Base-by-base conservation (phyloP, 1,140 invertebrate species). In the Ruditapes philippinarum region DNA sequence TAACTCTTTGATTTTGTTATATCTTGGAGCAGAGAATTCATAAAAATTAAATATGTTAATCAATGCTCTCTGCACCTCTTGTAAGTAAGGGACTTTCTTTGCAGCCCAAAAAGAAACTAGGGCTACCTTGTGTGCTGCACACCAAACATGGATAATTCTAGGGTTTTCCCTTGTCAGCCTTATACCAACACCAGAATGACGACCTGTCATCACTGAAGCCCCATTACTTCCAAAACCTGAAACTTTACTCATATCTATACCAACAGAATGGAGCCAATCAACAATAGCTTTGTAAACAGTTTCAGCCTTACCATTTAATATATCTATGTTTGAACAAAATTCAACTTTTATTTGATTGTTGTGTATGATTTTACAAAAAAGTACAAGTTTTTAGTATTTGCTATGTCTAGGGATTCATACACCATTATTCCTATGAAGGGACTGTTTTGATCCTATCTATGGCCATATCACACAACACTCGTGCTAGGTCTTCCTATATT, bases 21-120 rank as follows among this genome's bases (percentile, higher is more conserved):
- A 76, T 2, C 73, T 9, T 14, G 42, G 38, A 17, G 73, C 73
- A 40, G 73, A 76, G 73, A 42, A 76, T 40, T 76, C 36, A 49
- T 45, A 76, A 31, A 45, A 49, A 12, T 76, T 76, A 31, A 14
- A 76, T 7, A 76, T 40, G 2, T 5, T 25, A 42, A 76, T 40
- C 14, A 76, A 11, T 42, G 73, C 45, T 45, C 22, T 7, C 11
- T 42, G 11, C 1, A 76, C 45, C 19, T 3, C 36, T 45, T 76
- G 9, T 38, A 76, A 42, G n/a, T 76, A 76, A 25, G 73, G 38
- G 36, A 76, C n/a, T 5, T 17, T 49, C n/a, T 76, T 76, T 12
- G 42, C 42, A 11, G 73, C 42, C 38, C 42, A 40, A 49, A 7
- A 76, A 42, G 73, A 49, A 7, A 49, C 73, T 42, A 76, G 25